Evolutionary conservation across 2,113 vertebrate genomes (phyloP), one percentile per base, ranked within the genome.

Genomic region (Rana temporaria): DNA sequence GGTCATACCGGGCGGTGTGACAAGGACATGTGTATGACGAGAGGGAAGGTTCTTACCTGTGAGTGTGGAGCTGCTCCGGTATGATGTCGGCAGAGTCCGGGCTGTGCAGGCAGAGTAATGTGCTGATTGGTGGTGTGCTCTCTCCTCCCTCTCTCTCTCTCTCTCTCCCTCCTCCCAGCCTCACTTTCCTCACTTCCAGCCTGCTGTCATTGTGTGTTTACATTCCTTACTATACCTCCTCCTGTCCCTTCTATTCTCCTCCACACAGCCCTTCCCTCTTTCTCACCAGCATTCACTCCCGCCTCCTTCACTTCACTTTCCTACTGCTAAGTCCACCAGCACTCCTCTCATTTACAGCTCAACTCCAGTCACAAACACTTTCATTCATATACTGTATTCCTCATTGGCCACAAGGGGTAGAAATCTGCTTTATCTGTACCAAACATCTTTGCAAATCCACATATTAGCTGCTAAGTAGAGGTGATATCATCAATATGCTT

Each of bases 31-130:
- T 11, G 2, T 48, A 48, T 48, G n/a, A n/a, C 0, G 18, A 0
- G 1, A 38, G 7, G 17, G 9, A 32, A 24, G 14, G 22, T 18
- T 22, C 77, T 57, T 79, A 79, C 77, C 77, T 68, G 77, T 52
- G n/a, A 67, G 62, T 4, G 48, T 14, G 73, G n/a, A 26, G 74
- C 60, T 22, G n/a, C 1, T 48, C n/a, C n/a, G n/a, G n/a, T n/a
- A n/a, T n/a, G n/a, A 24, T 76, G 38, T 77, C 38, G 8, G 42
- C 9, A 53, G 64, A 53, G 20, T 15, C 12, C 42, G 11, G 53
- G 53, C 69, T 57, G 42, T 48, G 70, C 53, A 38, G 34, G n/a
- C 4, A 32, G 71, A 38, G 71, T 7, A 59, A 74, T 60, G 24
- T 60, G 30, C 52, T 12, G 70, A 19, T n/a, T 12, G 24, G 52